Conservation (phyloP, 2,113 vertebrate species). For the Corythoichthys haematopterus region DNA sequence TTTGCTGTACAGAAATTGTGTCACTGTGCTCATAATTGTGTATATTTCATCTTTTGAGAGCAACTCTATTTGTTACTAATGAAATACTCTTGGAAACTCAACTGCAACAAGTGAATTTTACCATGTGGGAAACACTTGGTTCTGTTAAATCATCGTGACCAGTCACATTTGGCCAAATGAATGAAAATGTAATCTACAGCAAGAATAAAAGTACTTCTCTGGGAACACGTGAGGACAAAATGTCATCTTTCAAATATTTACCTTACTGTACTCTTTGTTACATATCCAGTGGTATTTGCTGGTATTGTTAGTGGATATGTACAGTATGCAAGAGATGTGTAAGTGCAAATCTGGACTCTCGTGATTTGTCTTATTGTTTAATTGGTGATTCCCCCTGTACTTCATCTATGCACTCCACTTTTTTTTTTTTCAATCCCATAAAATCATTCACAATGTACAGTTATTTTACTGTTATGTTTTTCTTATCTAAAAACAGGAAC, state of each 20-base stretch:
- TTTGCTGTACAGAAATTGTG: too few relatives aligned
- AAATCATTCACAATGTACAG: slow-evolving; percentile 64
- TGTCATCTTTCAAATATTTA: slow-evolving; percentile 1
- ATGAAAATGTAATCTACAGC: too few relatives aligned
- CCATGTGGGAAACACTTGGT: too few relatives aligned
- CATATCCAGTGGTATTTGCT: background rate
- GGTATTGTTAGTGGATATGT: background rate
- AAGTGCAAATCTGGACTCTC: background rate
- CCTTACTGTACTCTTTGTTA: background rate
- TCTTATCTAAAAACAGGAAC: slow-evolving; percentile 51
- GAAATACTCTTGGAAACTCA: too few relatives aligned
- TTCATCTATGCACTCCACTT: slow-evolving; percentile 56
- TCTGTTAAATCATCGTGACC: too few relatives aligned
- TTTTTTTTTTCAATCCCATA: slow-evolving; percentile 28
- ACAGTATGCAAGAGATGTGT: background rate
- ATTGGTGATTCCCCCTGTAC: slow-evolving; percentile 1
- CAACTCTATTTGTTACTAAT: too few relatives aligned
- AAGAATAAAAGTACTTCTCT: too few relatives aligned
- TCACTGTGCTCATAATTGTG: too few relatives aligned
- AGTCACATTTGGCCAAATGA: too few relatives aligned
- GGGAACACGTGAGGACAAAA: background rate
- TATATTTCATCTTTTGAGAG: too few relatives aligned
- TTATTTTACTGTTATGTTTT: slow-evolving; percentile 38
- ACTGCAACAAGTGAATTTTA: too few relatives aligned
- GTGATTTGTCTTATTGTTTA: background rate